Evolutionary conservation across 2,888 invertebrate genomes (phyloP), one percentile per base, ranked within the genome.

Genomic region (Theristus sp.): DNA sequence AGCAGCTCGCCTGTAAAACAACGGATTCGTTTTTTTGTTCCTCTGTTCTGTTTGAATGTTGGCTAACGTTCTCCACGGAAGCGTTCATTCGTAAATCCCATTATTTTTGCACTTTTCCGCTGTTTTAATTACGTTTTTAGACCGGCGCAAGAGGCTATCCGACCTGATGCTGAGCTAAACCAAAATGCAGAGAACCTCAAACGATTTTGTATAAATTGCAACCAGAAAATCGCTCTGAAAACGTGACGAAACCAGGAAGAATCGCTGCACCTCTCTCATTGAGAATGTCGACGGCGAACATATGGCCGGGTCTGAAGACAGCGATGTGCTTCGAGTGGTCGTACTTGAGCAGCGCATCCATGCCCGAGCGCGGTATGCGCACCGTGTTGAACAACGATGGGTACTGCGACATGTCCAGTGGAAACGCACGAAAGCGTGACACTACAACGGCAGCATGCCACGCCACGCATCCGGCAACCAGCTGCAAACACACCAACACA

Each of bases 341-440:
- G 66, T 83, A 81, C 65, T 82, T 81, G 61, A 64, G 62, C 26
- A 68, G 61, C 1, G 62, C 60, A 26, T 60, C 60, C 76, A 88
- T 89, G 60, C 79, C 83, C 53, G 80, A 70, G 66, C 81, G 78
- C 26, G 98, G 98, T 67, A 98, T 84, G 66, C 98, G 81, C 2
- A 89, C 85, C 0, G 89, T 85, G 67, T 86, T 86, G 77, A 98
- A 94, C 10, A 98, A 78, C 61, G 84, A 84, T 59, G 80, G 77
- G 78, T 89, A 96, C 72, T 98, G 96, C 65, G 89, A 89, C 96
- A 98, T 98, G 74, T 98, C 96, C 62, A 98, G 77, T 2, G 98
- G 96, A 75, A 85, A 96, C 0, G 90, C 94, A 78, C 94, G n/a
- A n/a, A n/a, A n/a, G n/a, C n/a, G 83, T 69, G 82, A 81, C 24